A percentile compares a stretch with the other conserved stretches of the same genome.
Conservation (phyloP, 1,140 invertebrate species). For the Neodiprion lecontei region DNA sequence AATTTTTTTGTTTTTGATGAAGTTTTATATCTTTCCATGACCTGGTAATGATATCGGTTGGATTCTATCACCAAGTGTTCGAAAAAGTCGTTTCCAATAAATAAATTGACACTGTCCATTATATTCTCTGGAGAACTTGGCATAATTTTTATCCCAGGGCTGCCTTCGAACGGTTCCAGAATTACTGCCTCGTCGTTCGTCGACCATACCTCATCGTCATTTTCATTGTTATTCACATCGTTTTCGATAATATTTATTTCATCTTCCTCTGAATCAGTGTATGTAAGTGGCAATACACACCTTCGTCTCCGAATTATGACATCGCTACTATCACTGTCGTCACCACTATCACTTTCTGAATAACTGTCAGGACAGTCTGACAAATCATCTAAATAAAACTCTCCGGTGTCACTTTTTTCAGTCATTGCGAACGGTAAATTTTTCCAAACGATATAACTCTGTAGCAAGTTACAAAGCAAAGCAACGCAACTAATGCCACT, state of each 20-base stretch:
- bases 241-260: not conserved
- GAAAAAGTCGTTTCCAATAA: not conserved
- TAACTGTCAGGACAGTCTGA: conserved; percentile 4
- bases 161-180: conserved; percentile 22
- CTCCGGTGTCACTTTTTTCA: conserved; percentile 4
- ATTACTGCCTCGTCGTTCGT: conserved; percentile 1
- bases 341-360: conserved; percentile 4
- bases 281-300: not conserved
- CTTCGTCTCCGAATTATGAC: not conserved
- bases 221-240: not conserved
- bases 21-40: not conserved
- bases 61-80: no score
- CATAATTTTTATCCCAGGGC: conserved; percentile 26
- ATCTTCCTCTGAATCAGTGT: not conserved
- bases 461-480: not conserved
- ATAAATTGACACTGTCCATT: conserved; percentile 1
- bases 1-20: conserved; percentile 5
- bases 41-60: not conserved
- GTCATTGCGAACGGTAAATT: not conserved
- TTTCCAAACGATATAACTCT: not conserved
- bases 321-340: conserved; percentile 4
- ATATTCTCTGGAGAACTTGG: conserved; percentile 1
- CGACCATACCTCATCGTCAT: conserved; percentile 7
- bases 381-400: conserved; percentile 2
- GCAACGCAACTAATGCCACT: not conserved